Evolutionary conservation across 2,888 invertebrate species (phyloP).

Genomic region (Noctua janthe): DNA sequence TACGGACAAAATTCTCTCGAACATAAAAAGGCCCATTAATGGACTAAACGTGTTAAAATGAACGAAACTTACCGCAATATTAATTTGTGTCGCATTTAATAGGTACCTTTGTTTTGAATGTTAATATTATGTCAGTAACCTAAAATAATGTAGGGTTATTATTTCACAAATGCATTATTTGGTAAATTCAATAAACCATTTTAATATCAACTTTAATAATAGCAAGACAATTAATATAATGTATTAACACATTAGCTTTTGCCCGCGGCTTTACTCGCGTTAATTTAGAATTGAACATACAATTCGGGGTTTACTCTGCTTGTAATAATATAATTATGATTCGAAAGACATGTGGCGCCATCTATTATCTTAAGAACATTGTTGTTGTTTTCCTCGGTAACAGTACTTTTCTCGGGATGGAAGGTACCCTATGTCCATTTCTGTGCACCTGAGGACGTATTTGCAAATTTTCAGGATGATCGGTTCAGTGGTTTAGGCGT

Average conservation of each 20-base stretch:
- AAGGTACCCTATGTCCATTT: too few relatives aligned
- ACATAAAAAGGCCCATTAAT: constrained; percentile 63
- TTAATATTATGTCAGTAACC: background rate
- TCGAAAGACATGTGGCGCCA: too few relatives aligned
- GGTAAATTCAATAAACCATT: background rate
- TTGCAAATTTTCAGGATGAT: too few relatives aligned
- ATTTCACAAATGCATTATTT: constrained; percentile 4
- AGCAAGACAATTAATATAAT: background rate
- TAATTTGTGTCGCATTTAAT: constrained; percentile 31
- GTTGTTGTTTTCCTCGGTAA: too few relatives aligned
- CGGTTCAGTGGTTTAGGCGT: too few relatives aligned
- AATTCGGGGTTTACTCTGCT: too few relatives aligned
- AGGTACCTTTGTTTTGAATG: constrained; percentile 12
- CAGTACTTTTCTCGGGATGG: too few relatives aligned
- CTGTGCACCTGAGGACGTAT: too few relatives aligned
- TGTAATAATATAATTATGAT: too few relatives aligned
- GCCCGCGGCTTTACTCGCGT: too few relatives aligned
- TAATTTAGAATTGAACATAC: too few relatives aligned
- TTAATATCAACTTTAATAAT: background rate
- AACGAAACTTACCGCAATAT: constrained; percentile 49
- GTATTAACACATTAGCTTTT: background rate
- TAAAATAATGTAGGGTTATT: background rate
- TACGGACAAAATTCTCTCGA: constrained; percentile 41
- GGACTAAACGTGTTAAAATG: constrained; percentile 62
- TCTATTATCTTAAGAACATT: too few relatives aligned